Percentiles rank a stretch among this genome's conserved stretches.
Conservation (phyloP, 2,888 invertebrate species). For the Caenorhabditis sp. region DNA sequence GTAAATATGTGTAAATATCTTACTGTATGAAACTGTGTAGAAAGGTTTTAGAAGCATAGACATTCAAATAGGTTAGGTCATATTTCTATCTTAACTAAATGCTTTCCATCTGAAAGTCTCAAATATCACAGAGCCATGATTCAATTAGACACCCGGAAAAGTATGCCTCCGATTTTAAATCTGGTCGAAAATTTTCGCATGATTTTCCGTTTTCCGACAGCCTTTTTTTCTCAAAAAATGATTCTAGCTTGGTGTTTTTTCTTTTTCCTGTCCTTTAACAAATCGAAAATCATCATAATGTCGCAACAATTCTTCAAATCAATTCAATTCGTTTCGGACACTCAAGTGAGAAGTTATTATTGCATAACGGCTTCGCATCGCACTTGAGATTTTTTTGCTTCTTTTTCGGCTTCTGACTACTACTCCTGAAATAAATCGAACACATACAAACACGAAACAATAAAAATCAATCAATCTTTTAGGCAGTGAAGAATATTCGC, state of each 20-base stretch:
- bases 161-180: no score
- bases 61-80: no score
- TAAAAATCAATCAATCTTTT: conserved; percentile 37
- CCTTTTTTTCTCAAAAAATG: not conserved
- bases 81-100: no score
- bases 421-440: not conserved
- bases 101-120: no score
- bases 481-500: not conserved
- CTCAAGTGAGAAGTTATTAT: conserved; percentile 27
- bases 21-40: no score
- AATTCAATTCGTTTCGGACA: conserved; percentile 7
- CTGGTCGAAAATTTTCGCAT: not conserved
- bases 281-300: conserved; percentile 29
- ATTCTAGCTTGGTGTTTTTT: conserved; percentile 39
- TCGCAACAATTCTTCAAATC: conserved; percentile 2
- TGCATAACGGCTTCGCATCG: conserved; percentile 7
- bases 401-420: not conserved
- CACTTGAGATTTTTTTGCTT: not conserved
- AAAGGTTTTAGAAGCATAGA: no score
- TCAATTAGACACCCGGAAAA: no score
- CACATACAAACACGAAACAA: not conserved
- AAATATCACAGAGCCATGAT: no score
- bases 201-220: no score
- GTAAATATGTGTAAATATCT: no score
- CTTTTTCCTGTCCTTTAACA: conserved; percentile 16